Base-by-base conservation (phyloP, 2,797 vertebrate species). In the Pyrocephalus nanus region DNA sequence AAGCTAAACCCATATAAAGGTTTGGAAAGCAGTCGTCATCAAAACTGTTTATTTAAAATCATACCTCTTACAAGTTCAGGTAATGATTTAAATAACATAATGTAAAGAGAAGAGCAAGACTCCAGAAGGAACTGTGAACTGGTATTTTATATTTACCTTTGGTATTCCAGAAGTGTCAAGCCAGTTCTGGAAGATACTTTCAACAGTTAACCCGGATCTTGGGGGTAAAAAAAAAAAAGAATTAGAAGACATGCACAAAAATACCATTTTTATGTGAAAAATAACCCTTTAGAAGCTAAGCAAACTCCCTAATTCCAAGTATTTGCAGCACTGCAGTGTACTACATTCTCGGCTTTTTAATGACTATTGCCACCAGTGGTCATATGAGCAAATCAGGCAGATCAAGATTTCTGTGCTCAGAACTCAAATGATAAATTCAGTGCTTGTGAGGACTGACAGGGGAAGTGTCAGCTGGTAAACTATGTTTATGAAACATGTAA, bases 121-220 rank as follows among this genome's bases (percentile, higher is more conserved):
- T 79, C 27, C 48, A 83, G 29, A 90, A 91, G 14, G 43, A 94
- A 82, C 40, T 47, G 13, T 13, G 53, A 92, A 62, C 5, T 57
- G 23, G 26, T 62, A 67, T 84, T 74, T 72, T 69, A 26, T 60
- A 94, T 57, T 95, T 98, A 99, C 99, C 99, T 99, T 97, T 91
- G 99, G 99, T 97, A 99, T 98, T 97, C 98, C 99, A 1, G 99
- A 98, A 97, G 96, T 97, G 97, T 99, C 99, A 48, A 99, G 98
- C 99, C 99, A 99, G 89, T 98, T 98, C 93, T 97, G 96, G 96
- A 98, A 98, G 97, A 99, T 98, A 96, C 96, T 98, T 97, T 97
- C 94, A 78, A 99, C 97, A 90, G 98, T 98, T 95, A 99, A 96
- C 51, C 97, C 98, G 93, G 96, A 97, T 97, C 99, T 99, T 97